These are phyloP conservation scores for Ceratosolen solmsi DNA, from an alignment of 1,140 invertebrate species.

Conservation along the genomic window DNA sequence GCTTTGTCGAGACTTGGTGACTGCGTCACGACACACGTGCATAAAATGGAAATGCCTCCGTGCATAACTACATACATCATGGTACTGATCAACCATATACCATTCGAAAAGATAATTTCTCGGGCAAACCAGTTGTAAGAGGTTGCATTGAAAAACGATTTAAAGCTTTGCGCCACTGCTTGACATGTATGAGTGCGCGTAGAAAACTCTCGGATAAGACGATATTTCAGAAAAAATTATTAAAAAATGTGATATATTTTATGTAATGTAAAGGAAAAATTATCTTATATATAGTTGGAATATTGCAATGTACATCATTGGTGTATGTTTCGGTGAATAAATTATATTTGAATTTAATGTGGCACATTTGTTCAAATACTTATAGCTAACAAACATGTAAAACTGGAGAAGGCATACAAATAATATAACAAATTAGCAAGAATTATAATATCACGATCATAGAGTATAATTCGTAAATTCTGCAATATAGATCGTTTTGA, in stretches of 20 bases:
- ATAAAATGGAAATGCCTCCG: slow-evolving; percentile 30
- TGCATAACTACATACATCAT: background rate
- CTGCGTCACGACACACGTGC: slow-evolving; percentile 36
- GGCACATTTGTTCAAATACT: background rate
- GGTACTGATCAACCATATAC: background rate
- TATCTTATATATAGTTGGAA: background rate
- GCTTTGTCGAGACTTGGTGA: background rate
- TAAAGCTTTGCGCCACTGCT: background rate
- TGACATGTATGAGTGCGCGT: too few species aligned
- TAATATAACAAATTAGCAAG: background rate
- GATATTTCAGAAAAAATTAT: too few species aligned
- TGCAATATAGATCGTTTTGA: too few species aligned
- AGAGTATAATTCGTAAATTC: too few species aligned
- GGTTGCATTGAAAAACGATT: background rate
- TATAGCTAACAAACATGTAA: background rate
- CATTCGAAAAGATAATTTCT: slow-evolving; percentile 17
- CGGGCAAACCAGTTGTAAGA: background rate
- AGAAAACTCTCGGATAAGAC: background rate
- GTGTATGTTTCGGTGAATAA: background rate
- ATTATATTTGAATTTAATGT: background rate
- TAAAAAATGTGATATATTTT: background rate
- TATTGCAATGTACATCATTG: background rate
- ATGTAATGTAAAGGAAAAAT: background rate
- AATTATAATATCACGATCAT: background rate
- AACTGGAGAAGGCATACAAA: background rate